Evolutionary conservation across 1,140 invertebrate species (phyloP), one percentile per base, ranked within the genome.

Genomic region (Musca vetustissima): DNA sequence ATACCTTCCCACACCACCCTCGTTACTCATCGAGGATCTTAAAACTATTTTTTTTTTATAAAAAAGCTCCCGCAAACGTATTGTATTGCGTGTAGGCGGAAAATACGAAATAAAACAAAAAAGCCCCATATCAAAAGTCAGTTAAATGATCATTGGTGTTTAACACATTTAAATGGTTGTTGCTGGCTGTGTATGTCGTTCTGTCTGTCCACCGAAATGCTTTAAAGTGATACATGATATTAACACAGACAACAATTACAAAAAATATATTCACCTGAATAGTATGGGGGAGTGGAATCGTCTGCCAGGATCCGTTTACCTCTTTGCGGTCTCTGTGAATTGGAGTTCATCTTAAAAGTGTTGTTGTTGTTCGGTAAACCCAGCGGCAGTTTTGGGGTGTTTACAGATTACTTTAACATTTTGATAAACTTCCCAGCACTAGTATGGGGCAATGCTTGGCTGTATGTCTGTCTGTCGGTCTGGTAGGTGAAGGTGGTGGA

Each of bases 361-460:
- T 57, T 36, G 13, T 61, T 61, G 25, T 61, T 43, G 57, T 32
- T 36, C 32, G 17, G n/a, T 61, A 61, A 61, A 36, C 57, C 57
- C 57, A 61, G 57, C 57, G 57, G 57, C 57, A 61, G 32, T 61
- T 36, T 61, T 61, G 28, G 57, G 57, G 57, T 61, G 57, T 61
- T 36, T 61, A 61, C 28, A 36, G 28, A 61, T 61, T 61, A 32
- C 28, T 61, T 61, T 61, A 61, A 21, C 57, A n/a, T 61, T 28
- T 32, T 61, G 57, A 61, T 61, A 61, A 61, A 61, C 57, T 61
- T 61, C 15, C 32, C 32, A 61, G 57, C 28, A 43, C 36, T 61
- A 24, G 28, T 21, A 61, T 61, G 57, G 28, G 57, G 57, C 43
- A 32, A 36, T 61, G 7, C 6, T 52, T 52, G 49, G 19, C 21